These are phyloP conservation scores for Luperina testacea DNA, from an alignment of 2,888 invertebrate genomes.

Conservation along the genomic window DNA sequence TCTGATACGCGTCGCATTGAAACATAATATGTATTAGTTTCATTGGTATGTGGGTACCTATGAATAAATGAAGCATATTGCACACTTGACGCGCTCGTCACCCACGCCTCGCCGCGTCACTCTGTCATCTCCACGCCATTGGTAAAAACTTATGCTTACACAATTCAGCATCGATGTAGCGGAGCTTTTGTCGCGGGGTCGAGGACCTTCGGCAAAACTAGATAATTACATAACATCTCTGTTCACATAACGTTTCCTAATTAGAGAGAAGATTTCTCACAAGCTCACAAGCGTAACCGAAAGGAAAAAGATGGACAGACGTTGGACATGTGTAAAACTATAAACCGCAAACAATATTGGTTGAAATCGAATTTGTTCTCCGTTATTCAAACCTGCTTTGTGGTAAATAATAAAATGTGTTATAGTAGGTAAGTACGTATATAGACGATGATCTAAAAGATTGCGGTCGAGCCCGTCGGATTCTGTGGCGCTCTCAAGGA, in stretches of 20 bases:
- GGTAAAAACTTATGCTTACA: conserved; percentile 65
- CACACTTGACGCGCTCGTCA: conserved; percentile 60
- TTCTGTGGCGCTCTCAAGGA: conserved; percentile 84
- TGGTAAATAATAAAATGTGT: conserved; percentile 65
- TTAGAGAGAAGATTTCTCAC: conserved; percentile 64
- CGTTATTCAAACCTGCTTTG: conserved; percentile 63
- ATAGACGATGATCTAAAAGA: conserved; percentile 83
- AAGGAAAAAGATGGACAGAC: conserved; percentile 40
- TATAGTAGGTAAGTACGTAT: conserved; percentile 66
- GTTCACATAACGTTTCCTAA: conserved; percentile 66
- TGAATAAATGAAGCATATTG: conserved; percentile 63
- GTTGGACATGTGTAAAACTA: conserved; percentile 37
- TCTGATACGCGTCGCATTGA: conserved; percentile 57
- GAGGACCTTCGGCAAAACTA: conserved; percentile 58
- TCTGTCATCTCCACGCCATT: conserved; percentile 58
- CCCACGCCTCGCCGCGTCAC: conserved; percentile 60
- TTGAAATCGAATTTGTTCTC: conserved; percentile 63
- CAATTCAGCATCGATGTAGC: conserved; percentile 58
- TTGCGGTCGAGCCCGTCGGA: conserved; percentile 79
- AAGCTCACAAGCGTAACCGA: conserved; percentile 49
- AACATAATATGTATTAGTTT: conserved; percentile 64
- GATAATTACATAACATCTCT: conserved; percentile 61
- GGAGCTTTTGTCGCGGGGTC: conserved; percentile 62
- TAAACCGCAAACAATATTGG: conserved; percentile 50
- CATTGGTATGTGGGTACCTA: conserved; percentile 50